Evolutionary conservation across 2,797 vertebrate genomes (phyloP).

Genomic region (Xiphophorus birchmanni): DNA sequence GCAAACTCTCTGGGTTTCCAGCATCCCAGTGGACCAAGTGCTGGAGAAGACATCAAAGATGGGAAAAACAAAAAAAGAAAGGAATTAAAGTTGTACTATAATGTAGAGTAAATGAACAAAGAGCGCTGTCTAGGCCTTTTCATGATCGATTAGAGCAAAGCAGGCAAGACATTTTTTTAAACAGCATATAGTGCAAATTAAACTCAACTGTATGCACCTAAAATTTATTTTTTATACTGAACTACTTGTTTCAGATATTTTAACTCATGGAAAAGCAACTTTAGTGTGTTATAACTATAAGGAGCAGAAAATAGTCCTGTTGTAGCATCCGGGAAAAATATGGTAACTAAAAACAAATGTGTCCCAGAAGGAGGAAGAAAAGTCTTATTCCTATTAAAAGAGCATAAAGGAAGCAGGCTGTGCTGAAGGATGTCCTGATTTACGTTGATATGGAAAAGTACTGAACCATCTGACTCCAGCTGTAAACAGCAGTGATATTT

Average conservation of each 20-base stretch:
- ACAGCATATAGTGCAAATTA: not conserved
- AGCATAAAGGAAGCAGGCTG: slow-evolving; percentile 55
- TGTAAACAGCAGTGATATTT: not conserved
- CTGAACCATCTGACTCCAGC: slow-evolving; percentile 30
- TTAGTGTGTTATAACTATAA: not conserved
- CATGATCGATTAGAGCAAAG: not conserved
- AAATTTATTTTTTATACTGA: not conserved
- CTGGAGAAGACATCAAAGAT: slow-evolving; percentile 70
- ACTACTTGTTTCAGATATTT: not conserved
- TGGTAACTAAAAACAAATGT: not conserved
- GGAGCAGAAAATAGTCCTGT: not conserved
- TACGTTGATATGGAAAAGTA: slow-evolving; percentile 50
- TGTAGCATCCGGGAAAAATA: slow-evolving; percentile 8
- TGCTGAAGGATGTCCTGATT: slow-evolving; percentile 72
- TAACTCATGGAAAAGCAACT: not conserved
- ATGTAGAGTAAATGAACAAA: not conserved
- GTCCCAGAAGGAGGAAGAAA: slow-evolving; percentile 30
- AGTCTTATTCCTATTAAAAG: slow-evolving; percentile 44
- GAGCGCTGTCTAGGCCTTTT: not conserved
- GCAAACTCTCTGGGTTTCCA: slow-evolving; percentile 89
- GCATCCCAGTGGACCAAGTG: slow-evolving; percentile 94
- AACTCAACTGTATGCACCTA: not conserved
- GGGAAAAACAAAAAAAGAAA: not conserved
- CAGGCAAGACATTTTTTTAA: not conserved
- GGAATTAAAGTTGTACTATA: not conserved